phyloP scores from a whole-genome alignment of 2,797 vertebrate genomes.

The Hydrophis major region DNA sequence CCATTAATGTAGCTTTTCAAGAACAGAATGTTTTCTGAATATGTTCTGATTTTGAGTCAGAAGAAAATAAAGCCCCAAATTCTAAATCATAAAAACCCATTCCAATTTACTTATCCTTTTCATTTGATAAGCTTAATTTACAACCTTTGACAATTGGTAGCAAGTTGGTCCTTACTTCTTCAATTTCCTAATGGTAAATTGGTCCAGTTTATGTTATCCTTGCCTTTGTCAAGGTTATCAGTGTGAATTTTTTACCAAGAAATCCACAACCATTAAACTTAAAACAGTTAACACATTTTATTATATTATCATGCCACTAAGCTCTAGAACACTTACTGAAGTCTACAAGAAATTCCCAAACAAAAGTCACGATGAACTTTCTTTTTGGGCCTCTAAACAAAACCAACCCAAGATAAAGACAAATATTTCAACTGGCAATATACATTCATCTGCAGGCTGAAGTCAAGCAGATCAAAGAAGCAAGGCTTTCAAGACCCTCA shows the following conservation, averaged over 20 bases:
- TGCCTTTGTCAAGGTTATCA: not conserved
- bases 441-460: constrained; percentile 7
- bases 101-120: not conserved
- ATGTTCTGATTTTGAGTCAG: not conserved
- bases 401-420: constrained; percentile 17
- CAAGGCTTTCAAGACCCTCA: constrained; percentile 11
- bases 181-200: not conserved
- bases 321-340: not conserved
- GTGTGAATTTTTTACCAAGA: not conserved
- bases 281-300: not conserved
- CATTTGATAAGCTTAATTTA: not conserved
- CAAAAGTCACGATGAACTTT: not conserved
- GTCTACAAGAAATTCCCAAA: not conserved
- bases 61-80: not conserved
- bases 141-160: not conserved
- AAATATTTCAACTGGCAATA: constrained; percentile 16
- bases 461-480: constrained; percentile 21
- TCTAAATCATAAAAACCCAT: not conserved
- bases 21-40: not conserved
- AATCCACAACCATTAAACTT: not conserved
- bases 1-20: not conserved
- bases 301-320: not conserved
- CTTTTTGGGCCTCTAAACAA: not conserved
- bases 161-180: not conserved
- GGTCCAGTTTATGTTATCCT: not conserved